Percentiles rank a stretch among this genome's conserved stretches.
Evolutionary conservation across 2,888 invertebrate genomes (phyloP).

Genomic region (Heteromurus nitidus): DNA sequence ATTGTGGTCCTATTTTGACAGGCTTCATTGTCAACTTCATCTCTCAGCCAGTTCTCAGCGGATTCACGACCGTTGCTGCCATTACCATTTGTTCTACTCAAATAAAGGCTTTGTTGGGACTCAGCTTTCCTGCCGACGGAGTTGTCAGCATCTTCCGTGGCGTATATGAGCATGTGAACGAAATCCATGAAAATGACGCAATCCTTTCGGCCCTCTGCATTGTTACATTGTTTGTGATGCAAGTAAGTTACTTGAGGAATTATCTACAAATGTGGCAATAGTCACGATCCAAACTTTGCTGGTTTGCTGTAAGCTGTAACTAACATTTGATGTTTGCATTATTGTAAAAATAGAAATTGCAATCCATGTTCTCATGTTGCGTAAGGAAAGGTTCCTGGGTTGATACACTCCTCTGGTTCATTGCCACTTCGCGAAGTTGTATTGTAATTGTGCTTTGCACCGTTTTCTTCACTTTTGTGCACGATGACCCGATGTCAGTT

Average conservation of each 20-base stretch:
- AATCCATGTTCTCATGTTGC: slow-evolving; percentile 57
- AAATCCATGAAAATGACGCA: slow-evolving; percentile 83
- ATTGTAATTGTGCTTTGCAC: slow-evolving; percentile 85
- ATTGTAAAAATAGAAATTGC: slow-evolving; percentile 68
- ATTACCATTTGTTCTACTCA: slow-evolving; percentile 92
- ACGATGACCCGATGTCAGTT: slow-evolving; percentile 50
- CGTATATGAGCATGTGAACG: slow-evolving; percentile 82
- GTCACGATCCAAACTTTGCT: no score
- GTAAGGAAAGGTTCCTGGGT: slow-evolving; percentile 73
- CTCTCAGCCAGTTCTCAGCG: slow-evolving; percentile 90
- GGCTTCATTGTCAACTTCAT: slow-evolving; percentile 93
- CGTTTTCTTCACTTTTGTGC: slow-evolving; percentile 75
- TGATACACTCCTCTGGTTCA: slow-evolving; percentile 82
- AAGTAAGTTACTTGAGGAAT: no score
- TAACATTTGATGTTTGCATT: no score
- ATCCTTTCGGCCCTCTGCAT: slow-evolving; percentile 84
- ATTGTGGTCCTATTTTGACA: slow-evolving; percentile 75
- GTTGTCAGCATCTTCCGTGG: slow-evolving; percentile 85
- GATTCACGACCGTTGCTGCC: slow-evolving; percentile 93
- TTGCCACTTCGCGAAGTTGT: slow-evolving; percentile 86
- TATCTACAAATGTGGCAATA: no score
- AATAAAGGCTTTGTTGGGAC: slow-evolving; percentile 83
- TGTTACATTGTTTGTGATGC: no score
- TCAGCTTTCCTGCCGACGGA: slow-evolving; percentile 84
- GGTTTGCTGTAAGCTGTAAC: slow-evolving; percentile 58